Evolutionary conservation across 30 jellyfish, hydroid and myxozoan species (phyloP).

Genomic region (Hydractinia symbiolongicarpus): DNA sequence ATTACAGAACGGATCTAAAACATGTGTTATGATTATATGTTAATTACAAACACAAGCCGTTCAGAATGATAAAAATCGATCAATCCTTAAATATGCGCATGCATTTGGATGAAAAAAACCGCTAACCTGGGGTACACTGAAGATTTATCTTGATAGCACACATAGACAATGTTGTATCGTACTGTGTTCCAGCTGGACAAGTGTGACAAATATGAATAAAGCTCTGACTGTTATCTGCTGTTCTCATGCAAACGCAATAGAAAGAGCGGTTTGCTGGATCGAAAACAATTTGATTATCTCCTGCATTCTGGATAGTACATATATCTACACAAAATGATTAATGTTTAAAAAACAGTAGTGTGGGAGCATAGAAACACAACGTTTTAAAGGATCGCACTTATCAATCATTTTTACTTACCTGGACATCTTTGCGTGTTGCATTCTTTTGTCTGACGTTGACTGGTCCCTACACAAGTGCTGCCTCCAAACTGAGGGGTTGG

Average conservation of each 20-base stretch:
- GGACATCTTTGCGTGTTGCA: constrained; percentile 16
- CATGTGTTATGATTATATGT: no score
- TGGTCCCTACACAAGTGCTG: not conserved
- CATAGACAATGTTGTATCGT: not conserved
- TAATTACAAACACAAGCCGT: no score
- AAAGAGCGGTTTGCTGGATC: constrained; percentile 6
- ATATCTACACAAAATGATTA: not conserved
- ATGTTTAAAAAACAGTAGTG: not conserved
- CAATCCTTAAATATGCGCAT: no score
- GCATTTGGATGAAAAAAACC: no score
- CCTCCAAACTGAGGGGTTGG: constrained; percentile 23
- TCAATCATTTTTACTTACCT: not conserved
- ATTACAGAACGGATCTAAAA: constrained; percentile 21
- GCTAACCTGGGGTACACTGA: not conserved
- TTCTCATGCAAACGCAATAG: constrained; percentile 16
- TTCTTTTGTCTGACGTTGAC: not conserved
- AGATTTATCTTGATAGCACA: not conserved
- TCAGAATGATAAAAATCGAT: no score
- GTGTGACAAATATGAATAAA: not conserved
- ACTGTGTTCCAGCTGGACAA: constrained; percentile 15
- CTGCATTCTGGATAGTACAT: constrained; percentile 12
- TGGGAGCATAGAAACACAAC: not conserved
- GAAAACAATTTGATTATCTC: not conserved
- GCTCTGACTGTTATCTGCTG: not conserved
- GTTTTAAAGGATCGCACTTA: no score